Evolutionary conservation across 2,888 invertebrate species (phyloP), one percentile per base, ranked within the genome.

Genomic region (Teleiodes luculella): DNA sequence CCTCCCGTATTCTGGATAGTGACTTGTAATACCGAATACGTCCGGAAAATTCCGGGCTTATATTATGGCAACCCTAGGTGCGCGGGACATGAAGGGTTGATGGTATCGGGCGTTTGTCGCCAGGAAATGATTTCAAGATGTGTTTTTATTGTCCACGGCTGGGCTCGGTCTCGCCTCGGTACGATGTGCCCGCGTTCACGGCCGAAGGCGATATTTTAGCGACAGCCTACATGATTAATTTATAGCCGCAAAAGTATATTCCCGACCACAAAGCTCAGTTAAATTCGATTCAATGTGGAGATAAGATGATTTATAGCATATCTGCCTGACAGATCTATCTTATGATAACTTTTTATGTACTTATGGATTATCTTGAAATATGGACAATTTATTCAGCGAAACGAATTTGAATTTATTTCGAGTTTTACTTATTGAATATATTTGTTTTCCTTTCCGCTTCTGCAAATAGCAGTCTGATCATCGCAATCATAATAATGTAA

Each of bases 161-260:
- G 5, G 33, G 24, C 6, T 24, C 33, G 11, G 33, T 33, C 33
- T 33, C 68, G 76, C 74, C 76, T 3, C 24, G 70, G 65, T 71
- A 63, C 77, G 81, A 80, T 75, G 84, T 78, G 78, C 79, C 65
- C 65, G 74, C 78, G 74, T 71, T 72, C 78, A 73, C 76, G 72
- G 70, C 74, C 76, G 75, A 86, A 80, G 76, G 80, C 84, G 75
- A 86, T 85, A 87, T 84, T 86, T 87, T 83, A 86, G 86, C 86
- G 87, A 87, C 86, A 84, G 86, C 79, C 74, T 82, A 88, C 88
- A 87, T 88, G 88, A 87, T 88, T 88, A 86, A 88, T 88, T 87
- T 87, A 88, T 88, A 73, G 85, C 75, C 65, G 73, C 64, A 75
- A 77, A 83, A 85, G 78, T 74, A 80, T 83, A 83, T 82, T 80